These are phyloP conservation scores for Eugnorisma glareosa DNA, from an alignment of 2,888 invertebrate genomes.

Conservation along the genomic window DNA sequence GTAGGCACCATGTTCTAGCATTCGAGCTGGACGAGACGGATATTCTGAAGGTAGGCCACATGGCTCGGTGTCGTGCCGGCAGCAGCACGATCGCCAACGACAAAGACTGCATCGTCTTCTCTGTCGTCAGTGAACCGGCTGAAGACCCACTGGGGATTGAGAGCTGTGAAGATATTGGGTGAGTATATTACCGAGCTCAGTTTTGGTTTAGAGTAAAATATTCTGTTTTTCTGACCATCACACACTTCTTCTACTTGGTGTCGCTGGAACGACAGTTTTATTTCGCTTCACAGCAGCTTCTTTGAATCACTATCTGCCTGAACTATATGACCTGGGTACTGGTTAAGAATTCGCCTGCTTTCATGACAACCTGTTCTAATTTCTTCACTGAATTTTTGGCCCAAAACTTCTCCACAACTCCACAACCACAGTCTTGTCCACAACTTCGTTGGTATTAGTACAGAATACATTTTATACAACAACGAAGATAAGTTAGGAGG, in stretches of 20 bases:
- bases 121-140: slow-evolving; percentile 80
- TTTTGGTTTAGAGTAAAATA: not conserved
- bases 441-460: too few species aligned
- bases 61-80: slow-evolving; percentile 72
- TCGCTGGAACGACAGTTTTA: not conserved
- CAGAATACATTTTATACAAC: too few species aligned
- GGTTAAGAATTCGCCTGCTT: too few species aligned
- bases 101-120: slow-evolving; percentile 77
- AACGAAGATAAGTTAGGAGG: too few species aligned
- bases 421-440: too few species aligned
- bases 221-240: not conserved
- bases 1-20: slow-evolving; percentile 63
- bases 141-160: slow-evolving; percentile 80
- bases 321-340: not conserved
- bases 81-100: slow-evolving; percentile 44
- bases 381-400: too few species aligned
- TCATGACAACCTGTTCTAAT: too few species aligned
- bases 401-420: too few species aligned
- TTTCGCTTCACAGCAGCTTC: not conserved
- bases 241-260: not conserved
- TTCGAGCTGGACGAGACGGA: slow-evolving; percentile 76
- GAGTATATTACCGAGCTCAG: slow-evolving; percentile 22
- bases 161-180: slow-evolving; percentile 81
- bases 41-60: slow-evolving; percentile 72
- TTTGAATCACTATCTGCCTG: not conserved